Evolutionary conservation across 2,797 vertebrate species (phyloP).

Genomic region (Cirrhinus mrigala): DNA sequence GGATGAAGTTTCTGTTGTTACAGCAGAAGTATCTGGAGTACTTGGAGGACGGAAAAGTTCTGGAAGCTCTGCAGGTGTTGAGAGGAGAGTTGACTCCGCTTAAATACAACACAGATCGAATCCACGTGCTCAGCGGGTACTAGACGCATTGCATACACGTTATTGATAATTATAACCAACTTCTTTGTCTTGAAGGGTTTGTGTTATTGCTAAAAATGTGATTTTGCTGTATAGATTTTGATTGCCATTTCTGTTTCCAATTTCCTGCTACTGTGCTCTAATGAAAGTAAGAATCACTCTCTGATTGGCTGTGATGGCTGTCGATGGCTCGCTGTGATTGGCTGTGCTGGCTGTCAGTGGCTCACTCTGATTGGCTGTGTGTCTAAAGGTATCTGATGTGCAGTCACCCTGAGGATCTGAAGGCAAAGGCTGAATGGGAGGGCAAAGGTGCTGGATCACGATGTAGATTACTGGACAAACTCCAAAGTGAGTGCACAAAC

Average conservation of each 20-base stretch:
- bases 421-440: slow-evolving; percentile 98
- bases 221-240: not conserved
- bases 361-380: slow-evolving; percentile 45
- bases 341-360: not conserved
- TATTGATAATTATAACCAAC: not conserved
- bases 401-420: slow-evolving; percentile 96
- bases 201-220: not conserved
- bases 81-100: slow-evolving; percentile 96
- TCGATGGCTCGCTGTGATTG: not conserved
- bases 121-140: slow-evolving; percentile 98
- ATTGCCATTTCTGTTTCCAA: not conserved
- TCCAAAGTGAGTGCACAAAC: slow-evolving; percentile 89
- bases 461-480: slow-evolving; percentile 94
- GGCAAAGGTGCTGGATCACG: slow-evolving; percentile 95
- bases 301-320: not conserved
- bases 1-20: slow-evolving; percentile 99
- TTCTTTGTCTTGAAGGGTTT: not conserved
- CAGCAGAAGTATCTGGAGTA: slow-evolving; percentile 99
- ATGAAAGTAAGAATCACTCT: not conserved
- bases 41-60: slow-evolving; percentile 98
- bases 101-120: slow-evolving; percentile 98
- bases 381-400: slow-evolving; percentile 95
- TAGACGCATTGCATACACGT: not conserved
- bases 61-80: slow-evolving; percentile 97
- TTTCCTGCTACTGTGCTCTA: not conserved